Evolutionary conservation across 2,113 vertebrate species (phyloP), one percentile per base, ranked within the genome.

Genomic region (Macheiramphus alcinus): DNA sequence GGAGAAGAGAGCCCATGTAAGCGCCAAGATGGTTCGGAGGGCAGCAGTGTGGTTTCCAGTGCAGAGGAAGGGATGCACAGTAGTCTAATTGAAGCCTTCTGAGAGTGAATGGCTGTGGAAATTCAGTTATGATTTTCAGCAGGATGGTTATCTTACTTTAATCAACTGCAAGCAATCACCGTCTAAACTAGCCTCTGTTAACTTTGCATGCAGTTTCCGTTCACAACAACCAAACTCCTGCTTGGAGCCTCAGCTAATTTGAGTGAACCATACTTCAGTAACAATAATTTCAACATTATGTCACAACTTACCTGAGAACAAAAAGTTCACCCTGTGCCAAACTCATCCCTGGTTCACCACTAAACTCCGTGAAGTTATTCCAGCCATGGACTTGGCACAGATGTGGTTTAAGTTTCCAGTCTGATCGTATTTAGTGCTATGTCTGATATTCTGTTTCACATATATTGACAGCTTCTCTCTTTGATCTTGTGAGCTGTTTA

Each of bases 31-130:
- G 58, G 38, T 59, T 63, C 4, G 1, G 55, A 38, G 43, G 59
- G n/a, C n/a, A 89, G 48, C 73, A 58, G 9, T 0, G 5, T 25
- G 58, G 47, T 70, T 95, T 70, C 36, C 56, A 80, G 58, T 7
- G 71, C 58, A 76, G 58, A 75, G 34, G 53, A 65, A 87, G 42
- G 50, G 53, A 70, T 42, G 50, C 65, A 92, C 95, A 93, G 97
- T 96, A 97, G 96, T 92, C 80, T 96, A 96, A 97, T 90, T 88
- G 84, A 91, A 97, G 94, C 84, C 94, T 95, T 80, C 84, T 97
- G 95, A 86, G 90, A 43, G 26, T 25, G 78, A 93, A 94, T 55
- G 81, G 66, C 87, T 95, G 86, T 94, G 93, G 86, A 95, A 94
- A 94, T 91, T 91, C 74, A 70, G 93, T 93, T 88, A 82, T 4